Evolutionary conservation across 2,113 vertebrate genomes (phyloP).

Genomic region (Forbesichthys papilliferus): DNA sequence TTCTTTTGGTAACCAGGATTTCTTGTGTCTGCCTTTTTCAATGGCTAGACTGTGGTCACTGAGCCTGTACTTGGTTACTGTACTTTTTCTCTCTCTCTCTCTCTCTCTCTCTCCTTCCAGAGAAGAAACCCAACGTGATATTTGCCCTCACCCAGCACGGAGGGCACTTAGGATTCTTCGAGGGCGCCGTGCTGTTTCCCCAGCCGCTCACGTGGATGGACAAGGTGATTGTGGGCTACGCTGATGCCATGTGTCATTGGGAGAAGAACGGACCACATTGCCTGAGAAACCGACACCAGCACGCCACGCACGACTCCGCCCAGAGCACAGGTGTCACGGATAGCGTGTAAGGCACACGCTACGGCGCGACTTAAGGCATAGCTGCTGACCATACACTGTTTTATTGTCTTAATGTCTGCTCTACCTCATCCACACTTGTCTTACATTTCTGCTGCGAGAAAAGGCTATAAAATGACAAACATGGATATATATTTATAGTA

Average conservation of each 20-base stretch:
- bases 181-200: conserved; percentile 90
- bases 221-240: conserved; percentile 90
- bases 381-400: background rate
- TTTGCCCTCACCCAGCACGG: conserved; percentile 90
- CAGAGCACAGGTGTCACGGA: conserved; percentile 10
- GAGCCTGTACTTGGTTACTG: no score
- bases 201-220: conserved; percentile 97
- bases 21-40: no score
- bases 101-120: conserved; percentile 52
- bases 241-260: conserved; percentile 89
- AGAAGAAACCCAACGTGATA: conserved; percentile 89
- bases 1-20: no score
- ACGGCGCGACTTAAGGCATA: background rate
- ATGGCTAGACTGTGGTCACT: no score
- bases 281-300: conserved; percentile 46
- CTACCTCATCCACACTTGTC: background rate
- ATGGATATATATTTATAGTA: no score
- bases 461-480: no score
- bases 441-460: background rate
- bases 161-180: conserved; percentile 96
- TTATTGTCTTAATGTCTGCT: background rate
- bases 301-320: background rate
- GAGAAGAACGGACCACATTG: conserved; percentile 80
- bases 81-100: conserved; percentile 2
- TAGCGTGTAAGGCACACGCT: background rate